Base-by-base conservation (phyloP, 1,140 invertebrate genomes). In the Lepidurus apus region DNA sequence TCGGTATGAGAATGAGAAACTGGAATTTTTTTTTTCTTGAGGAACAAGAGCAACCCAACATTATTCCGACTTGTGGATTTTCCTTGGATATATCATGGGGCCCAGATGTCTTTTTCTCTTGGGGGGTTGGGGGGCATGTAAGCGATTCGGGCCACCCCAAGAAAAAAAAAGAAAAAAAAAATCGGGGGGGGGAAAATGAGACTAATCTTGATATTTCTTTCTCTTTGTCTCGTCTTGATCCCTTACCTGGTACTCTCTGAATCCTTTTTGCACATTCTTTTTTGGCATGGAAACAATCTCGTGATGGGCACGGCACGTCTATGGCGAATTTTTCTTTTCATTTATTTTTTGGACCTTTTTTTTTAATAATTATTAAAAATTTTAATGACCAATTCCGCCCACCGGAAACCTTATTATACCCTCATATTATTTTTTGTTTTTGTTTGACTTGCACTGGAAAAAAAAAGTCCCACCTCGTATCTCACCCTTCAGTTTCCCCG, bases 401-500 rank as follows among this genome's bases (percentile, higher is more conserved):
- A 17, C 3, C 13, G 11, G 5, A 75, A 24, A 75, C 26, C 24
- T 42, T 24, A 3, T 75, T 24, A n/a, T 76, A 8, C 75, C 75
- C n/a, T 43, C 7, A 77, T 13, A 43, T 47, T n/a, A 65, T 65
- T 65, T 43, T 4, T 34, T 0, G 10, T 10, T n/a, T 43, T 4
- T 10, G 21, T 76, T 76, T 76, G 1, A 76, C 24, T 76, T 76
- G 42, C 26, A 75, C 42, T n/a, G 13, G 34, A 75, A 75, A 75
- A 74, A 47, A 43, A 47, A 34, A 79, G 78, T 74, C 21, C 73
- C 78, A 7, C 80, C 80, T 73, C 73, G 78, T 21, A 80, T 80
- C 73, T 79, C 80, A 17, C 80, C 80, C 47, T 80, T 80, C 80
- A 74, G 44, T 42, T 79, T 80, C 43, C 80, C 78, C 44, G 74